Conservation (phyloP, 2,113 vertebrate genomes). For the Thunnus thynnus region DNA sequence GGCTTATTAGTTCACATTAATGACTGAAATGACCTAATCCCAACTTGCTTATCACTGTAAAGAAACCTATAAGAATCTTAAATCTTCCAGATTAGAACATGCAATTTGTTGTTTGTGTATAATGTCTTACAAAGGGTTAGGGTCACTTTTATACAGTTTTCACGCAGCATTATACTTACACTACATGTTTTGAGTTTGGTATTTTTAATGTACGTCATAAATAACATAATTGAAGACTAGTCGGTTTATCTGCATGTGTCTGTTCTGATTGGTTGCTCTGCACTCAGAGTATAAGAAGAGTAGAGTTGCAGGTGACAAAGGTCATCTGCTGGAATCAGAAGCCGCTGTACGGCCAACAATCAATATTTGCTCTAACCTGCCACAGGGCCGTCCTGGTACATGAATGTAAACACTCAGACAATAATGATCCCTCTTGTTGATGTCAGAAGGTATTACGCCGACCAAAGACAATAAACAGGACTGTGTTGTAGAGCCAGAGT, state of each 20-base stretch:
- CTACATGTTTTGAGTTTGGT: no score
- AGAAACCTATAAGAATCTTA: no score
- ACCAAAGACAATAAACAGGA: constrained; percentile 17
- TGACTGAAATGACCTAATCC: no score
- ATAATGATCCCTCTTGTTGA: constrained; percentile 23
- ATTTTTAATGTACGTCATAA: background rate
- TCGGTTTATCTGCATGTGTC: background rate
- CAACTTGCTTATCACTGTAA: no score
- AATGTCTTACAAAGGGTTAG: no score
- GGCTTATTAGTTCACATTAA: no score
- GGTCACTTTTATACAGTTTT: no score
- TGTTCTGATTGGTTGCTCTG: constrained; percentile 11
- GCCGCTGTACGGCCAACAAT: constrained; percentile 15
- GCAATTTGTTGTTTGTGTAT: no score
- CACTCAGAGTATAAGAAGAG: constrained; percentile 7
- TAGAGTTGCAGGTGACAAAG: constrained; percentile 31
- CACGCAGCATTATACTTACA: no score
- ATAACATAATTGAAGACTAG: background rate
- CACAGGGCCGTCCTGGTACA: constrained; percentile 20
- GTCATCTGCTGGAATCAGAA: constrained; percentile 46
- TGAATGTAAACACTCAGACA: constrained; percentile 37
- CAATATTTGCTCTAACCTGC: constrained; percentile 52
- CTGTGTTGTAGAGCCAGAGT: background rate
- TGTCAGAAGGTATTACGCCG: constrained; percentile 28
- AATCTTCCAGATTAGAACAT: no score